Conservation (phyloP, 2,113 vertebrate genomes). For the Ptyas mucosa region DNA sequence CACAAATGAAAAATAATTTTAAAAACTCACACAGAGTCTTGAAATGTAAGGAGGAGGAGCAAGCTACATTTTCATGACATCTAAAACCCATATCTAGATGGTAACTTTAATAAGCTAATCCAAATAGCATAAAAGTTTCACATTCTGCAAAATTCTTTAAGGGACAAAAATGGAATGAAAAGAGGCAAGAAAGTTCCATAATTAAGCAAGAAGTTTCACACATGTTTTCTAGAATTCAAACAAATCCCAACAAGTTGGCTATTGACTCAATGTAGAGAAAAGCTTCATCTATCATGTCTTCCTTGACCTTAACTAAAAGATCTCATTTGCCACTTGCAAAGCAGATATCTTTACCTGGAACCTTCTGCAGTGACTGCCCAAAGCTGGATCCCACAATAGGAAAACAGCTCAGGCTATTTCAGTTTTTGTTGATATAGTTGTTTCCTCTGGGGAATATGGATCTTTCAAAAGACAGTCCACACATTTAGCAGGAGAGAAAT, state of each 20-base stretch:
- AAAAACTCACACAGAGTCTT: background rate
- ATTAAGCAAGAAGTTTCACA: background rate
- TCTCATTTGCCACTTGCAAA: background rate
- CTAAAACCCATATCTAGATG: background rate
- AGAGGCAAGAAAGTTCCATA: background rate
- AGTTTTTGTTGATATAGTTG: background rate
- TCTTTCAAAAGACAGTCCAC: background rate
- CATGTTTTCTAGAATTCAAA: background rate
- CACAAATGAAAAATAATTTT: constrained; percentile 10
- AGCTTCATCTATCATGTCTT: background rate
- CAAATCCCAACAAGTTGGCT: background rate
- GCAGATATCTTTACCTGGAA: background rate
- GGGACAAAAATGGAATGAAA: background rate
- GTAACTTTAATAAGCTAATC: background rate
- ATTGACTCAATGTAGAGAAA: background rate
- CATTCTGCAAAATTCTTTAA: background rate
- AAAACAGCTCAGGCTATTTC: background rate
- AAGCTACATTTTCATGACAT: background rate
- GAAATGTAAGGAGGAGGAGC: background rate
- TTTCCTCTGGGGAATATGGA: background rate
- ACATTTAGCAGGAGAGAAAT: background rate
- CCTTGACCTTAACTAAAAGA: background rate
- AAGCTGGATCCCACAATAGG: background rate
- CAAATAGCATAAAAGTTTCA: background rate
- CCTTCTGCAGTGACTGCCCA: background rate